Conservation (phyloP, 2,888 invertebrate genomes). For the Stictocephala bisonia region DNA sequence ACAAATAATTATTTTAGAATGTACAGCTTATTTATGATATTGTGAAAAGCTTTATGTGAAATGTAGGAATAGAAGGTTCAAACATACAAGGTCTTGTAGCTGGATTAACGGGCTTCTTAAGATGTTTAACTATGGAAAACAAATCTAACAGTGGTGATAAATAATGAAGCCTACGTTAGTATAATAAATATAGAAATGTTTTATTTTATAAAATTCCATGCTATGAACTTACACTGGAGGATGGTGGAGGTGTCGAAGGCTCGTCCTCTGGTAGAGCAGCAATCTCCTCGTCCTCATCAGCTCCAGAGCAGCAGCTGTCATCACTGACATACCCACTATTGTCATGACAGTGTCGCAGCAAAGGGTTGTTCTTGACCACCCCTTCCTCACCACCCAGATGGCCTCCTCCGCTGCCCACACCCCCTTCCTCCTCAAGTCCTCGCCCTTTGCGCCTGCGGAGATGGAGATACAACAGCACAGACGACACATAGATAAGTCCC, state of each 20-base stretch:
- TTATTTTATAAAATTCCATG: neutral
- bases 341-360: conserved; percentile 69
- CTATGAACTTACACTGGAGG: conserved; percentile 1
- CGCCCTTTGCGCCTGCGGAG: conserved; percentile 57
- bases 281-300: conserved; percentile 65
- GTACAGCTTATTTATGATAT: too few species aligned
- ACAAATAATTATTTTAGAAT: too few species aligned
- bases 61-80: too few species aligned
- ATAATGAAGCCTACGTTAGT: too few species aligned
- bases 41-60: too few species aligned
- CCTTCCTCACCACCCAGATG: conserved; percentile 68
- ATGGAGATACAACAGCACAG: conserved; percentile 84
- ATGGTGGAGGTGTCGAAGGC: neutral
- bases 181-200: too few species aligned
- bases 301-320: conserved; percentile 74
- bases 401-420: conserved; percentile 21
- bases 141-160: too few species aligned
- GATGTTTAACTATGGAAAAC: too few species aligned
- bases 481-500: conserved; percentile 85
- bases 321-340: conserved; percentile 63
- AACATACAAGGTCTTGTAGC: too few species aligned
- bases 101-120: too few species aligned
- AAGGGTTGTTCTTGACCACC: conserved; percentile 82
- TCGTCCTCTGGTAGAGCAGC: conserved; percentile 44
- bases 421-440: neutral